Evolutionary conservation across 2,888 invertebrate species (phyloP).

Genomic region (Tribolium freemani): DNA sequence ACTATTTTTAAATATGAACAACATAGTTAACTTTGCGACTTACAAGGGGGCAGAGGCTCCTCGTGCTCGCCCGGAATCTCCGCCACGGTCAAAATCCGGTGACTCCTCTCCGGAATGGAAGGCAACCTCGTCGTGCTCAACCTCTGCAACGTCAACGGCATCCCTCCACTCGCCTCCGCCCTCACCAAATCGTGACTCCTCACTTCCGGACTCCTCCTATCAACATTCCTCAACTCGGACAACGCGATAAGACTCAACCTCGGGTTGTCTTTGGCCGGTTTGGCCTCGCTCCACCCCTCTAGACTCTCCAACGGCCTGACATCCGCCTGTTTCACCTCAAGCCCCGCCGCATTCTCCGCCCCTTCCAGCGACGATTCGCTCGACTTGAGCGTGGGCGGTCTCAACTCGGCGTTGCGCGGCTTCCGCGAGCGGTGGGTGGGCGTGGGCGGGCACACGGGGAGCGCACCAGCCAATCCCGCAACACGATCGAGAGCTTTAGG

Average conservation of each 20-base stretch:
- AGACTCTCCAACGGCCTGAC: conserved; percentile 62
- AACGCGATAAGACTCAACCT: conserved; percentile 73
- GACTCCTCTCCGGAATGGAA: conserved; percentile 83
- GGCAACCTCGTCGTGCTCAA: conserved; percentile 83
- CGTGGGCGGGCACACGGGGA: conserved; percentile 86
- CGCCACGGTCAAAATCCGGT: conserved; percentile 63
- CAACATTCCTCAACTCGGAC: conserved; percentile 72
- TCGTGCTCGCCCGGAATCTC: conserved; percentile 75
- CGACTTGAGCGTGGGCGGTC: conserved; percentile 71
- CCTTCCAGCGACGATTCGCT: conserved; percentile 59
- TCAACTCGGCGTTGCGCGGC: conserved; percentile 69
- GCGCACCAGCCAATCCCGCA: conserved; percentile 61
- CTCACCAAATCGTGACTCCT: conserved; percentile 53
- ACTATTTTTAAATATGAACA: no score
- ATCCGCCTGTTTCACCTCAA: conserved; percentile 67
- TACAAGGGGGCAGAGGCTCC: conserved; percentile 89
- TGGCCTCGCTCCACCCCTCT: conserved; percentile 52
- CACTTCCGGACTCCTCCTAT: conserved; percentile 67
- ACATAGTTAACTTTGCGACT: conserved; percentile 61
- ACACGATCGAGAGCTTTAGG: conserved; percentile 76
- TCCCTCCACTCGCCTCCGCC: conserved; percentile 68
- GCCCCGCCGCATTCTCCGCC: conserved; percentile 59
- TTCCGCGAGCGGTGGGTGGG: conserved; percentile 88
- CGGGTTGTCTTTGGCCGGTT: conserved; percentile 61
- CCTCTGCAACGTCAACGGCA: conserved; percentile 76